Evolutionary conservation across 2,888 invertebrate genomes (phyloP).

Genomic region (Malacosoma neustria): DNA sequence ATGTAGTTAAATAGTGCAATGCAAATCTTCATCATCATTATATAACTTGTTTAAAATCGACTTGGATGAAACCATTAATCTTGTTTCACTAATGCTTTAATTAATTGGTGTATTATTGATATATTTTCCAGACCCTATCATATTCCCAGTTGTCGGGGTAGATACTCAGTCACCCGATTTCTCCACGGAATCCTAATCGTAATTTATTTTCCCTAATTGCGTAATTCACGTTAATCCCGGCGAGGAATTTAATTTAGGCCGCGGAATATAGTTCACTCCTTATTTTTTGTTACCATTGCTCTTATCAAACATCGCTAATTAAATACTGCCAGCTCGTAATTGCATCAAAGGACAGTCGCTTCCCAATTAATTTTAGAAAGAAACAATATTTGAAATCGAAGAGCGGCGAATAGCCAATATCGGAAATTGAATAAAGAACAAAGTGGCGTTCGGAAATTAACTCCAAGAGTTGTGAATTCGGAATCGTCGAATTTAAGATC

Average conservation of each 20-base stretch:
- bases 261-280: slow-evolving; percentile 18
- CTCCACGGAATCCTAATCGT: slow-evolving; percentile 31
- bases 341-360: slow-evolving; percentile 16
- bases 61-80: too few relatives aligned
- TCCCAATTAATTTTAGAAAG: slow-evolving; percentile 25
- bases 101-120: too few relatives aligned
- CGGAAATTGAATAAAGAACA: slow-evolving; percentile 74
- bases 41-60: too few relatives aligned
- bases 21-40: too few relatives aligned
- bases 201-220: slow-evolving; percentile 56
- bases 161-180: slow-evolving; percentile 15
- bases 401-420: slow-evolving; percentile 41
- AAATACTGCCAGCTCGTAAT: slow-evolving; percentile 25
- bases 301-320: slow-evolving; percentile 29
- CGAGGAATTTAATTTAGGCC: slow-evolving; percentile 41
- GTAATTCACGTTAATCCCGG: slow-evolving; percentile 49
- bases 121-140: slow-evolving; percentile 4
- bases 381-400: slow-evolving; percentile 38
- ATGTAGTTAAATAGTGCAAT: too few relatives aligned
- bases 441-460: slow-evolving; percentile 73
- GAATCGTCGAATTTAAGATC: slow-evolving; percentile 45
- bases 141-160: slow-evolving; percentile 18
- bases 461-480: slow-evolving; percentile 62
- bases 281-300: slow-evolving; percentile 23
- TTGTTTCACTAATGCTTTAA: too few relatives aligned